phyloP scores from a whole-genome alignment of 2,797 vertebrate species.

The Channallabes apus region DNA sequence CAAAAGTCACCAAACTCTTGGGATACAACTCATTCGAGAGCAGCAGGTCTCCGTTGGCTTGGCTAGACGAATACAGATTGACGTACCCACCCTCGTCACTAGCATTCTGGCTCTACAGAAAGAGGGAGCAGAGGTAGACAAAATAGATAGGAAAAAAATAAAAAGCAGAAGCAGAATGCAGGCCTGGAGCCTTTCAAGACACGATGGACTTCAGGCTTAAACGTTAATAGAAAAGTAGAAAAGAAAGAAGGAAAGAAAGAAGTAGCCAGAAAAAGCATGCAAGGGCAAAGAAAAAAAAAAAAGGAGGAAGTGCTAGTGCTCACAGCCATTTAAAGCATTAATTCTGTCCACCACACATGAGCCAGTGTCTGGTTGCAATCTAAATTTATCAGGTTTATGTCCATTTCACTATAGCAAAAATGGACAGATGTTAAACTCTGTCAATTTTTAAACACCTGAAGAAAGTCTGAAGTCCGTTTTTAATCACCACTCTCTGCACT shows the following conservation, averaged over 20 bases:
- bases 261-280: background rate
- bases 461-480: background rate
- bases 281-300: background rate
- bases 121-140: slow-evolving; percentile 69
- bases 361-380: background rate
- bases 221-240: background rate
- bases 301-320: background rate
- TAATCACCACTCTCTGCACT: background rate
- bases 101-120: slow-evolving; percentile 78
- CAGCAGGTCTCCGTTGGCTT: slow-evolving; percentile 77
- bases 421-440: background rate
- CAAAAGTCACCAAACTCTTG: background rate
- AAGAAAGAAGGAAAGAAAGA: background rate
- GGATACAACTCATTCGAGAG: slow-evolving; percentile 62
- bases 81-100: slow-evolving; percentile 77
- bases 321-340: background rate
- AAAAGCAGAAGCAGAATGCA: slow-evolving; percentile 16
- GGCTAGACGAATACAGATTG: slow-evolving; percentile 82
- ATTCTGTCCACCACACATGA: no score
- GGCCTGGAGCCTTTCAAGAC: background rate
- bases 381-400: background rate
- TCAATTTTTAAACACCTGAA: background rate
- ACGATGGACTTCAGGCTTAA: background rate
- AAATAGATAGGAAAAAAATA: background rate
- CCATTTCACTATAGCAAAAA: background rate